Evolutionary conservation across 2,797 vertebrate genomes (phyloP).

Genomic region (Karalla daura): DNA sequence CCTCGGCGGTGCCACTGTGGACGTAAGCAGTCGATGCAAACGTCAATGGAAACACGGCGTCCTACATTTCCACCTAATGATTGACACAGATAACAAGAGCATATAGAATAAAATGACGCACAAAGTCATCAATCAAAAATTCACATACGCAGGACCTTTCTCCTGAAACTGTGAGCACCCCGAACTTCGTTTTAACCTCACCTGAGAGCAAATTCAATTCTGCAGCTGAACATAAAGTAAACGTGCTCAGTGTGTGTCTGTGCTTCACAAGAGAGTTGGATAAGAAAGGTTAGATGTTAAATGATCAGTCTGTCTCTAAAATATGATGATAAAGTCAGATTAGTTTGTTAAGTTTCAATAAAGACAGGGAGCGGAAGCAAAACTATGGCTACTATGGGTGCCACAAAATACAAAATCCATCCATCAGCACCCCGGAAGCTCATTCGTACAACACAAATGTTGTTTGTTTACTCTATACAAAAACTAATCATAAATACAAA

Average conservation of each 20-base stretch:
- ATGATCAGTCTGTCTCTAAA: no score
- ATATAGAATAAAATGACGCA: neutral
- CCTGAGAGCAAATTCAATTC: neutral
- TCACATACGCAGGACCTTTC: neutral
- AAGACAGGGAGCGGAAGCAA: neutral
- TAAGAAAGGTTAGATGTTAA: neutral
- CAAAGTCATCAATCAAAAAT: neutral
- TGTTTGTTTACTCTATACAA: neutral
- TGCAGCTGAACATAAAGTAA: neutral
- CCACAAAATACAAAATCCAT: neutral
- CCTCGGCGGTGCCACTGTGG: neutral
- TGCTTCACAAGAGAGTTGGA: neutral
- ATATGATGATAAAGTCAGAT: neutral
- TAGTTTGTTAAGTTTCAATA: neutral
- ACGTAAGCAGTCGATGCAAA: slow-evolving; percentile 12
- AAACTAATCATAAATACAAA: neutral
- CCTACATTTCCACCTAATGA: slow-evolving; percentile 5
- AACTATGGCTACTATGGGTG: neutral
- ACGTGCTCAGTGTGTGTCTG: no score
- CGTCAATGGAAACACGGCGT: neutral
- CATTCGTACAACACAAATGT: neutral
- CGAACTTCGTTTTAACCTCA: no score
- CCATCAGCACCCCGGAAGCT: neutral
- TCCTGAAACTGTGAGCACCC: no score
- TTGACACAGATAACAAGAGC: neutral